Evolutionary conservation across 2,797 vertebrate species (phyloP), one percentile per base, ranked within the genome.

Genomic region (Mycteria americana): DNA sequence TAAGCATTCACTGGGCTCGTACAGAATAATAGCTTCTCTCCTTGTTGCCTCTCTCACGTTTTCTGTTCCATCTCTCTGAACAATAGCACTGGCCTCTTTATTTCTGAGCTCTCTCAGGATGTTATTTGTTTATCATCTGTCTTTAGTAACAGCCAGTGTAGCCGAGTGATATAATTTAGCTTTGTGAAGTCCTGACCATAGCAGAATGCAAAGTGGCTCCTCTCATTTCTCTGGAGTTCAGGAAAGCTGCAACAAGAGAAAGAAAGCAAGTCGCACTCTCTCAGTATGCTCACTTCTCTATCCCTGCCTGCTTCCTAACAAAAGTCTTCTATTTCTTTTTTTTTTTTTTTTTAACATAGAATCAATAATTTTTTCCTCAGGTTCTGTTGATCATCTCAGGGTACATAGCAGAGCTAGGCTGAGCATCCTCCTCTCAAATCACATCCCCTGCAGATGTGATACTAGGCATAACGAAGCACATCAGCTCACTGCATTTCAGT

Each of bases 111-210:
- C 85, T 95, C 92, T 87, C 67, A 93, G 85, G 92, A 64, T 80
- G 51, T 53, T 95, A 81, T 67, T 93, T 96, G 76, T 92, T 95
- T 96, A 92, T 95, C 70, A n/a, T 92, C 63, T 78, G 92, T 76
- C 88, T 79, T 85, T 87, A 84, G 89, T 56, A 90, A 53, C 68
- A 94, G 28, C 59, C 68, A n/a, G 51, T 85, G 84, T 80, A 89
- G 78, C 81, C 0, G 22, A 86, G 74, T 89, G 95, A 94, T 94
- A 87, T 83, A 92, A 95, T 91, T 95, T 64, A 87, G 81, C 81
- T 94, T 90, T 93, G 73, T 89, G 88, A 68, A 95, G 63, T 64
- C 72, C 68, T 0, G 7, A 41, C 87, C 51, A 11, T 28, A 56
- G 48, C 24, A 70, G 93, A 95, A 94, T 96, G 84, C 41, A 41